Evolutionary conservation across 2,797 vertebrate genomes (phyloP).

Genomic region (Sandelia bainsii): DNA sequence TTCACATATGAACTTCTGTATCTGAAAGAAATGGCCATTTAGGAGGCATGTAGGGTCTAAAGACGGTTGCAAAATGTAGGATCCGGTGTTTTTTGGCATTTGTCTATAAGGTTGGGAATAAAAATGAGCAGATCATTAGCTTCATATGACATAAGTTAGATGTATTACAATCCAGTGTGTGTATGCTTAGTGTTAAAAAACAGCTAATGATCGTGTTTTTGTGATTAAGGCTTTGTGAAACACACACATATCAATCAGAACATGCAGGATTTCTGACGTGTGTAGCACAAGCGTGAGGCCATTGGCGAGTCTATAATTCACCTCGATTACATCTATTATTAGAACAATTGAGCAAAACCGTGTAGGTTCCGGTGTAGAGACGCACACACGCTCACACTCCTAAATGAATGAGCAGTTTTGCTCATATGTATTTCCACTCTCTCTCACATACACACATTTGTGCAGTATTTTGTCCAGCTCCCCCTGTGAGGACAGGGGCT

Average conservation of each 20-base stretch:
- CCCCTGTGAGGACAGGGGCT: constrained; percentile 41
- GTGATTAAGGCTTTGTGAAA: constrained; percentile 11
- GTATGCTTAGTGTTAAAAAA: background rate
- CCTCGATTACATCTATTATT: constrained; percentile 62
- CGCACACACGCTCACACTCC: constrained; percentile 11
- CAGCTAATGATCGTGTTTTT: background rate
- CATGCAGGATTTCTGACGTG: background rate
- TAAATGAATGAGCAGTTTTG: background rate
- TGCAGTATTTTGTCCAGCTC: constrained; percentile 44
- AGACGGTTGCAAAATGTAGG: too few relatives aligned
- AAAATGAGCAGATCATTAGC: constrained; percentile 13
- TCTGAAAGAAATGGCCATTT: too few relatives aligned
- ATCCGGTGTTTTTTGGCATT: too few relatives aligned
- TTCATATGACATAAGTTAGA: background rate
- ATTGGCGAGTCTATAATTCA: constrained; percentile 67
- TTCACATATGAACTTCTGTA: background rate
- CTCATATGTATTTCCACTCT: background rate
- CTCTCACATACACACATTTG: constrained; percentile 8
- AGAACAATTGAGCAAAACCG: constrained; percentile 44
- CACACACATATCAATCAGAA: background rate
- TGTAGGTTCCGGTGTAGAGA: constrained; percentile 13
- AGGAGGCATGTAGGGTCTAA: too few relatives aligned
- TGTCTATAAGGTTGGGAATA: constrained; percentile 9
- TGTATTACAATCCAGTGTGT: background rate
- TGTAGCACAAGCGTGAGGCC: constrained; percentile 18